Conservation (phyloP, 2,797 vertebrate genomes). For the Cyclura pinguis region DNA sequence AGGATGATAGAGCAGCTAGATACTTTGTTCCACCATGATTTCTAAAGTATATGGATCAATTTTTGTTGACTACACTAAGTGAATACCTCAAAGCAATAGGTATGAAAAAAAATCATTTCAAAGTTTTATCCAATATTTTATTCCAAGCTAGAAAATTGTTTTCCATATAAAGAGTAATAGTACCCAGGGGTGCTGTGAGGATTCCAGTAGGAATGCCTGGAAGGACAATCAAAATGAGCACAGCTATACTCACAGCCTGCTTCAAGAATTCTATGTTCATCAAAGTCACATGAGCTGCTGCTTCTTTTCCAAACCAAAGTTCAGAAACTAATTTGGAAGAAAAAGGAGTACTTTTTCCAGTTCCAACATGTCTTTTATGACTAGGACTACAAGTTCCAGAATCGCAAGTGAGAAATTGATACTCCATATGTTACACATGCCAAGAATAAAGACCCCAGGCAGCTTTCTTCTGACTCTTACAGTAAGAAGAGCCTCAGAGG, state of each 20-base stretch:
- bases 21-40: constrained; percentile 77
- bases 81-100: constrained; percentile 66
- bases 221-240: neutral
- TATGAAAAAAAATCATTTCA: neutral
- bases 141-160: neutral
- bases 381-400: neutral
- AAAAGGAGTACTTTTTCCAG: neutral
- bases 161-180: no score
- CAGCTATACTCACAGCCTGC: neutral
- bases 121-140: neutral
- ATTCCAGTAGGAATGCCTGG: neutral
- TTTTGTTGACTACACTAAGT: constrained; percentile 76
- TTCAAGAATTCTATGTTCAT: neutral
- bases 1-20: constrained; percentile 61
- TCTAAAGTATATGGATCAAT: constrained; percentile 68
- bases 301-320: neutral
- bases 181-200: neutral
- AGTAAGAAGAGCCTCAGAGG: neutral
- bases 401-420: neutral
- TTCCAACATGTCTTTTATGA: neutral
- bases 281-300: no score
- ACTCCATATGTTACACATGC: neutral
- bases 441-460: neutral
- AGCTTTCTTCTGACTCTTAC: neutral
- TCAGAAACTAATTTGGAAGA: neutral